Evolutionary conservation across 2,113 vertebrate species (phyloP), one percentile per base, ranked within the genome.

Genomic region (Microtus montanus): DNA sequence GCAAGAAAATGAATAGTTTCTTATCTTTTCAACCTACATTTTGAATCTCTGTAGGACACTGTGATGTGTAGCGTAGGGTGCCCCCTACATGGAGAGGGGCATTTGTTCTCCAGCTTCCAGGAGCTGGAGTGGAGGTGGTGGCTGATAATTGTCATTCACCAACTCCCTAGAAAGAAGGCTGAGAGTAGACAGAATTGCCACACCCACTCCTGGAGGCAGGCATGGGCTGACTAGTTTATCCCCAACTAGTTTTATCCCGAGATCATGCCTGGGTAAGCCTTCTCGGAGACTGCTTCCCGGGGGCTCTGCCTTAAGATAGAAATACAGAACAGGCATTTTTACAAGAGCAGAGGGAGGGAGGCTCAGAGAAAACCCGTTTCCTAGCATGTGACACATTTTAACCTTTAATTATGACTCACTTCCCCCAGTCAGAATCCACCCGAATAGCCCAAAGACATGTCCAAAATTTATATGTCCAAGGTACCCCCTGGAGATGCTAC

Each of bases 111-210:
- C 2, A 73, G 79, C 24, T 63, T 14, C 82, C 5, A 24, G 30
- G 9, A 41, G 1, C 14, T 9, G 2, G 6, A 2, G 49, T n/a
- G 1, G n/a, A 49, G 6, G 58, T 19, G 4, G 3, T 54, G 13
- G 47, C 33, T 7, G 5, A 17, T 1, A 2, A 4, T n/a, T 24
- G 5, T 1, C 75, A 44, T 41, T 22, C 64, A 20, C n/a, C 70
- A 24, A 0, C 11, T 38, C 61, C 75, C 7, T 28, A 74, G 82
- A 87, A 91, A 22, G 2, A 11, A 44, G 13, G 47, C 47, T 11
- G 26, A 49, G 7, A 4, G 26, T 28, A 4, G 70, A 58, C n/a
- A 38, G 24, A 22, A 1, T 24, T 64, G 38, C 35, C 58, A 70
- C 17, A 44, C 35, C 35, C 7, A 0, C 44, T 49, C 68, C 35